Conservation (phyloP, 1,140 invertebrate genomes). For the Bombus huntii region DNA sequence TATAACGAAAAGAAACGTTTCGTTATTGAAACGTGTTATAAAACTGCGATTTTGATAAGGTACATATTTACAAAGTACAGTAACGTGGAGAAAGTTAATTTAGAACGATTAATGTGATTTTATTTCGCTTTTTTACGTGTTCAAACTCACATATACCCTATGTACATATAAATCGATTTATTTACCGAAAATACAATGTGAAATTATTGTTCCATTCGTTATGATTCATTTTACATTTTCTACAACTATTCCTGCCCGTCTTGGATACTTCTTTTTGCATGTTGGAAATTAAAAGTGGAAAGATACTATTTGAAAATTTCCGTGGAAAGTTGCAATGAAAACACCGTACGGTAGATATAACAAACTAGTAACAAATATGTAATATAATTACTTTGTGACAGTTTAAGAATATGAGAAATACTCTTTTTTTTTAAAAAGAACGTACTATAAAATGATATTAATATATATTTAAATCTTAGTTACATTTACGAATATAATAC, state of each 20-base stretch:
- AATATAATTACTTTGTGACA: not conserved
- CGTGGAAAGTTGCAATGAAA: not conserved
- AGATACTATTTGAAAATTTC: not conserved
- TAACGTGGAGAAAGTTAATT: slow-evolving; percentile 16
- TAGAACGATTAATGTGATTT: slow-evolving; percentile 58
- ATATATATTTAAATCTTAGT: not conserved
- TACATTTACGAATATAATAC: not conserved
- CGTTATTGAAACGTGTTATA: slow-evolving; percentile 46
- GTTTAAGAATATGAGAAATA: not conserved
- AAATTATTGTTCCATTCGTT: slow-evolving; percentile 24
- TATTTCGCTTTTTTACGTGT: slow-evolving; percentile 40
- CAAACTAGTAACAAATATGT: not conserved
- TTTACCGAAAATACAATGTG: slow-evolving; percentile 39
- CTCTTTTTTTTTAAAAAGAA: not conserved
- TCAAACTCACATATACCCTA: slow-evolving; percentile 29
- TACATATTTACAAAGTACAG: slow-evolving; percentile 11
- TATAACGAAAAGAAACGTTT: slow-evolving; percentile 15
- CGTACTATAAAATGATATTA: not conserved
- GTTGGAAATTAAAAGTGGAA: not conserved
- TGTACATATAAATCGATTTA: slow-evolving; percentile 46
- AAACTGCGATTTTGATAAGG: slow-evolving; percentile 55
- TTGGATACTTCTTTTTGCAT: not conserved
- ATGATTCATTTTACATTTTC: not conserved
- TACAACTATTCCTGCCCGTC: not conserved
- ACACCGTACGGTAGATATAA: not conserved